phyloP scores from a whole-genome alignment of 2,113 vertebrate species.

The Oncorhynchus clarkii region DNA sequence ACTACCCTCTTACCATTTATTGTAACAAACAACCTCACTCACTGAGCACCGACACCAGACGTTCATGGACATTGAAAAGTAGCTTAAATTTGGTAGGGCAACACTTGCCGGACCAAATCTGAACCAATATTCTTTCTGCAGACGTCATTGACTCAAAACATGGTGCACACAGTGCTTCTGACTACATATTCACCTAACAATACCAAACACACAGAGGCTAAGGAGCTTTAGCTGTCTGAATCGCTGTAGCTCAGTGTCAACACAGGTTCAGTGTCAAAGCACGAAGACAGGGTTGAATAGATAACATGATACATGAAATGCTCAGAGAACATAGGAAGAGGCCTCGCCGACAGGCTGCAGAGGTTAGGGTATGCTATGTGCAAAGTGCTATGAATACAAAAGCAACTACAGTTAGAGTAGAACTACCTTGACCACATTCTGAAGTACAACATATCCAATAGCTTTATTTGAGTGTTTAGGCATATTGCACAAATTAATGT shows the following conservation, averaged over 20 bases:
- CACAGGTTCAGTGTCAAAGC: neutral
- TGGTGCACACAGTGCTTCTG: neutral
- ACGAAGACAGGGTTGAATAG: neutral
- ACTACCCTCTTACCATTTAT: too few species aligned
- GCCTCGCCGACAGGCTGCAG: neutral
- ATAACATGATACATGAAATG: too few species aligned
- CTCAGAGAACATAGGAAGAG: too few species aligned
- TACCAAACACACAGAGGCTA: constrained; percentile 14
- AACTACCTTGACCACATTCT: neutral
- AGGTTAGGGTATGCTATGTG: neutral
- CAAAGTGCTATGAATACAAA: neutral
- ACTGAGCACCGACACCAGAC: too few species aligned
- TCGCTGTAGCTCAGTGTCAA: neutral
- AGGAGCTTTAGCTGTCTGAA: constrained; percentile 7
- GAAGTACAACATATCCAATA: neutral
- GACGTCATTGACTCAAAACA: neutral
- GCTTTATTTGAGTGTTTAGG: neutral
- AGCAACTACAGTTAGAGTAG: neutral
- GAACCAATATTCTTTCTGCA: too few species aligned
- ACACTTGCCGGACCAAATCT: too few species aligned
- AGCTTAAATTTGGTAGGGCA: too few species aligned
- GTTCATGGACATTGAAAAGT: too few species aligned
- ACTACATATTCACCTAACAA: constrained; percentile 5
- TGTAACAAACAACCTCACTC: too few species aligned
- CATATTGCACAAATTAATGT: neutral